These are phyloP conservation scores for Agrochola lota DNA, from an alignment of 2,888 invertebrate species.

Conservation along the genomic window DNA sequence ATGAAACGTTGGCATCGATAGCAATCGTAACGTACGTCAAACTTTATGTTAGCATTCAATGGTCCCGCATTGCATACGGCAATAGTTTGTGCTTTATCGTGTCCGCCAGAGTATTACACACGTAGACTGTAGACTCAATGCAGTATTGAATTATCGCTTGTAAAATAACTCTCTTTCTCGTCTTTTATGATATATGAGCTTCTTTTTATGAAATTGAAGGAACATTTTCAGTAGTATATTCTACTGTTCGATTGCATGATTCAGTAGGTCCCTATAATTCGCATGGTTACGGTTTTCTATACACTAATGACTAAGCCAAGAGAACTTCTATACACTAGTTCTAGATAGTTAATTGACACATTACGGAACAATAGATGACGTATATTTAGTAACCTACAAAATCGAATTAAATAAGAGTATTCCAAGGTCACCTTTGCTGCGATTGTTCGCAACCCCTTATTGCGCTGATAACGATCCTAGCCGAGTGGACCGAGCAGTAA, in stretches of 20 bases:
- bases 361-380: too few species aligned
- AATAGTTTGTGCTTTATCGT: conserved; percentile 48
- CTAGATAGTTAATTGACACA: too few species aligned
- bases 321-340: too few species aligned
- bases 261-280: not conserved
- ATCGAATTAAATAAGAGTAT: too few species aligned
- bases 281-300: not conserved
- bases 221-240: too few species aligned
- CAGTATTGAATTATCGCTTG: not conserved
- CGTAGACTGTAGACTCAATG: conserved; percentile 6
- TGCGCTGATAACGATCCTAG: too few species aligned
- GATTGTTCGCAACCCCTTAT: too few species aligned
- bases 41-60: conserved; percentile 45
- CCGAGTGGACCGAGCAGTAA: too few species aligned
- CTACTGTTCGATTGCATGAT: not conserved
- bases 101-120: conserved; percentile 20
- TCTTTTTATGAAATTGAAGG: not conserved
- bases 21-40: conserved; percentile 34
- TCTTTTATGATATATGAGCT: not conserved
- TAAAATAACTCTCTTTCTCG: not conserved
- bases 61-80: conserved; percentile 45
- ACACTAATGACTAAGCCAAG: not conserved
- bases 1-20: conserved; percentile 34
- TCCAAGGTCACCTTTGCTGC: too few species aligned
- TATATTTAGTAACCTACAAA: too few species aligned